Percentiles rank a stretch among this genome's conserved stretches.
Conservation (phyloP, 2,888 invertebrate genomes). For the Leptura quadrifasciata region DNA sequence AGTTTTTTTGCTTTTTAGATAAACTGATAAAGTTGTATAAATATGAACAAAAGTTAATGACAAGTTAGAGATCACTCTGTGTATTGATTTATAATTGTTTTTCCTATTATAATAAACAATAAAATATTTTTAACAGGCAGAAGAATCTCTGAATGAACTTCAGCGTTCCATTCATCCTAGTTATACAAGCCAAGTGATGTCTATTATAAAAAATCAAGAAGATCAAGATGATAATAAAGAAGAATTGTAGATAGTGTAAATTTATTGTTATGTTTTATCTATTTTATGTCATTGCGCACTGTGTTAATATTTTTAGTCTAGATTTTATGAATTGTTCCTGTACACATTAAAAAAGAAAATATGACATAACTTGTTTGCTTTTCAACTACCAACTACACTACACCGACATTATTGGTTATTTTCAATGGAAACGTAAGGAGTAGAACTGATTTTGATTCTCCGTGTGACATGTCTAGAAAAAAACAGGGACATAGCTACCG, state of each 20-base stretch:
- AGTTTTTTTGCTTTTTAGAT: too few relatives aligned
- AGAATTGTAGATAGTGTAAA: constrained; percentile 55
- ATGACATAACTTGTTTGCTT: neutral
- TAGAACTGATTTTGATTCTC: too few relatives aligned
- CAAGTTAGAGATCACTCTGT: too few relatives aligned
- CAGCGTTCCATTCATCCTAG: constrained; percentile 79
- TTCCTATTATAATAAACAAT: neutral
- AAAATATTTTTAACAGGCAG: constrained; percentile 78
- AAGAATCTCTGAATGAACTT: constrained; percentile 85
- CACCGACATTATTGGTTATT: too few relatives aligned
- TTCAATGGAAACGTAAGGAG: too few relatives aligned
- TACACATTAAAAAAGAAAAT: constrained; percentile 48
- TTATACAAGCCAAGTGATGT: constrained; percentile 75
- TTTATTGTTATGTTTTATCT: constrained; percentile 60
- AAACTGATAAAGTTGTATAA: too few relatives aligned
- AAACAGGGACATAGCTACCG: too few relatives aligned
- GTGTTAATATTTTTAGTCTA: constrained; percentile 66
- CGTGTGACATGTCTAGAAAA: too few relatives aligned
- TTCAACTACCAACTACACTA: neutral
- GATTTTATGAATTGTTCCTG: constrained; percentile 66
- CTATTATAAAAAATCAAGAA: constrained; percentile 70
- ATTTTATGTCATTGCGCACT: constrained; percentile 63
- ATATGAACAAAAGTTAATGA: too few relatives aligned
- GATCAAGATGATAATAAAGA: constrained; percentile 42
- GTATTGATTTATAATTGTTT: too few relatives aligned